Percentiles rank a stretch among this genome's conserved stretches.
Evolutionary conservation across 1,140 invertebrate species (phyloP).

Genomic region (Drosophila cardini): DNA sequence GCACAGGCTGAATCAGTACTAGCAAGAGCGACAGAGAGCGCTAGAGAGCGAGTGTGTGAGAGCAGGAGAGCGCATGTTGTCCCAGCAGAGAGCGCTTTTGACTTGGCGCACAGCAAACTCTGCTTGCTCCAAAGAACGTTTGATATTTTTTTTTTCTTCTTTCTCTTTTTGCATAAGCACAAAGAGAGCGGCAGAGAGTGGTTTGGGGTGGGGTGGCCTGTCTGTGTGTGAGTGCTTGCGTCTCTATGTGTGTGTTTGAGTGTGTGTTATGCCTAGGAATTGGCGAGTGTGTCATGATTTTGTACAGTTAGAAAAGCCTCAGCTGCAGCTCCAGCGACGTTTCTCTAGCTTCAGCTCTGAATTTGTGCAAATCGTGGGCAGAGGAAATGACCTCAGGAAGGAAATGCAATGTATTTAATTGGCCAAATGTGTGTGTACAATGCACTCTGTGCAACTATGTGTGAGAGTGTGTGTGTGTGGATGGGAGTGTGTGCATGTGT

Average conservation of each 20-base stretch:
- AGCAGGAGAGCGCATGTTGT: conserved; percentile 7
- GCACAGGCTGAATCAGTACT: conserved; percentile 47
- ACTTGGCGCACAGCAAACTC: conserved; percentile 71
- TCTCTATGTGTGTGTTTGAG: conserved; percentile 12
- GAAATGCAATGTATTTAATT: conserved; percentile 78
- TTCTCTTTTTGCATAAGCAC: conserved; percentile 62
- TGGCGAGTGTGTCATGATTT: conserved; percentile 32
- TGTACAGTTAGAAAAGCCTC: conserved; percentile 36
- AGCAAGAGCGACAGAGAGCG: conserved; percentile 7
- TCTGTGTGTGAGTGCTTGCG: too few species aligned
- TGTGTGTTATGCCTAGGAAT: conserved; percentile 50
- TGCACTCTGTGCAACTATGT: conserved; percentile 9
- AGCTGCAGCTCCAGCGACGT: conserved; percentile 16
- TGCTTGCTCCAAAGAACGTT: conserved; percentile 40
- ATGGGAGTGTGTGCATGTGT: background rate
- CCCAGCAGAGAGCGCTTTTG: conserved; percentile 26
- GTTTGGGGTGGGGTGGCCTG: background rate
- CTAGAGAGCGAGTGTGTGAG: conserved; percentile 25
- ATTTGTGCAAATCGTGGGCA: conserved; percentile 25
- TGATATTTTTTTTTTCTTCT: conserved; percentile 29
- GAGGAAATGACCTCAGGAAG: conserved; percentile 78
- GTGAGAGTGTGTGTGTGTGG: conserved; percentile 4
- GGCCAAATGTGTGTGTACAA: conserved; percentile 47
- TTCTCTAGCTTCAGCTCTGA: background rate
- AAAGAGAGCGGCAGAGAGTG: conserved; percentile 1